A percentile compares a stretch with the other conserved stretches of the same genome.
Conservation (phyloP, 2,797 vertebrate species). For the Gila robusta region DNA sequence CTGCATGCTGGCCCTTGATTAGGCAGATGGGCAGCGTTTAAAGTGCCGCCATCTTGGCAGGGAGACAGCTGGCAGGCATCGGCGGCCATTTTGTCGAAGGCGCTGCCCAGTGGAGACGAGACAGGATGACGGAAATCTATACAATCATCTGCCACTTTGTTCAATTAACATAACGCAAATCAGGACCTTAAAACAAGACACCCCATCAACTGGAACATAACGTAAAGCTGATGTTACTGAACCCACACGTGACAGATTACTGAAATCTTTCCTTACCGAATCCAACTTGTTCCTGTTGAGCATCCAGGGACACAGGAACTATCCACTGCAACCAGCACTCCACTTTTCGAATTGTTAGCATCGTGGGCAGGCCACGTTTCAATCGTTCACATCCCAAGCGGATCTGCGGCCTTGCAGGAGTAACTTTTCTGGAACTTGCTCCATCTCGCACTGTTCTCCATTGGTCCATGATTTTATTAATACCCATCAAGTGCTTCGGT, state of each 20-base stretch:
- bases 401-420: conserved; percentile 8
- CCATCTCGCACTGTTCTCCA: conserved; percentile 12
- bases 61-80: conserved; percentile 79
- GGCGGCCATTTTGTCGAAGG: conserved; percentile 83
- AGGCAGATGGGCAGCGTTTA: conserved; percentile 80
- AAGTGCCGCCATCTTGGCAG: conserved; percentile 80
- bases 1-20: conserved; percentile 80
- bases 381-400: conserved; percentile 32
- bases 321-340: conserved; percentile 21
- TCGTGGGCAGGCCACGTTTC: neutral
- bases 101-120: conserved; percentile 75
- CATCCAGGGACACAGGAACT: conserved; percentile 40
- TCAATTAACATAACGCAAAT: conserved; percentile 16
- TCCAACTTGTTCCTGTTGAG: conserved; percentile 1
- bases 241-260: conserved; percentile 16
- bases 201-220: neutral
- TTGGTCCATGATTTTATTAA: conserved; percentile 37
- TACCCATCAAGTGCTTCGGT: conserved; percentile 36
- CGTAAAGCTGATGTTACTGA: conserved; percentile 4
- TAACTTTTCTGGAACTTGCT: conserved; percentile 10
- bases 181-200: conserved; percentile 11
- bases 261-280: conserved; percentile 47
- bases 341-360: conserved; percentile 2
- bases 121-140: conserved; percentile 62
- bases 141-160: conserved; percentile 25